Base-by-base conservation (phyloP, 2,888 invertebrate species). In the Tachystola acroxantha region DNA sequence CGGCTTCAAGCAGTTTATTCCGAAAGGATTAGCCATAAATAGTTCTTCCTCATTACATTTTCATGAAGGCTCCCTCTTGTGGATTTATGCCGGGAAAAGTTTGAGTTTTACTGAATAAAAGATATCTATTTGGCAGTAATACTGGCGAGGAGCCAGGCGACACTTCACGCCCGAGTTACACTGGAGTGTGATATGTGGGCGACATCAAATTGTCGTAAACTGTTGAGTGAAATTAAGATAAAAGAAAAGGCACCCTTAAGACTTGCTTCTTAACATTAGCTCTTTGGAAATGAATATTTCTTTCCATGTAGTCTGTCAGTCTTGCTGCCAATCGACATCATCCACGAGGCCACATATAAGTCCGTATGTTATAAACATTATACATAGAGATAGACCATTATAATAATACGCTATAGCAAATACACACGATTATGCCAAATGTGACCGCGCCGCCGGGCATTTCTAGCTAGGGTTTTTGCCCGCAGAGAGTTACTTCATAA, bases 1-100 rank as follows among this genome's bases (percentile, higher is more conserved):
- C 16, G 3, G 63, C 56, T 63, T 56, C 60, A 59, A 64, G 72
- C 75, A 79, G 75, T 84, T 79, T 82, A 77, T 82, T 81, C 67
- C 68, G 57, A 77, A 80, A 79, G 84, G 82, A 84, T 85, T 85
- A 84, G 75, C 81, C 70, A 80, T 85, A 85, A 86, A 85, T 82
- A 84, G 79, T 82, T 78, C 72, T 74, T 62, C 53, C 74, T 79
- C 75, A 78, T 84, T 84, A 84, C 75, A 82, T 73, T 85, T 85
- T 85, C 85, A 86, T 84, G 82, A 81, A 77, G 67, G 70, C 60
- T 62, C 69, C 65, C 60, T 73, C 63, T 67, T 67, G 72, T 69
- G 70, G 78, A 80, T 82, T 85, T 84, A 85, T 84, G 68, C 66
- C 51, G 68, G 61, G 77, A 80, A 82, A 84, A 85, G 74, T 85